Conservation (phyloP, 2,113 vertebrate species). For the Phyllopteryx taeniolatus region DNA sequence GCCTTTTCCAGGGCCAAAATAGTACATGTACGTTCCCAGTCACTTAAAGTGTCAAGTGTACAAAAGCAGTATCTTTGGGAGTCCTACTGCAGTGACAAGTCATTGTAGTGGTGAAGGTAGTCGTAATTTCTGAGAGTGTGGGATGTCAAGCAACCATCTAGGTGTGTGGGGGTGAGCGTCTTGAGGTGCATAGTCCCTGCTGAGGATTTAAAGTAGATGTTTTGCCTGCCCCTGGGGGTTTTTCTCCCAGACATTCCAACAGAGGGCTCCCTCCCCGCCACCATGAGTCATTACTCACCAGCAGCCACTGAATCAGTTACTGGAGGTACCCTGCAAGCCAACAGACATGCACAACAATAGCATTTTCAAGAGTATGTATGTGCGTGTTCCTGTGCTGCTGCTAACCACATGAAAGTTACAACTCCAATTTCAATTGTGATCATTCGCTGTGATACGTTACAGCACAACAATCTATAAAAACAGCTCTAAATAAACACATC, state of each 20-base stretch:
- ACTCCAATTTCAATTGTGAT: slow-evolving; percentile 1
- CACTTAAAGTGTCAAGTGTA: too few species aligned
- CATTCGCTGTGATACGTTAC: neutral
- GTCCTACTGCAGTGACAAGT: neutral
- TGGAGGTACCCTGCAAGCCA: slow-evolving; percentile 18
- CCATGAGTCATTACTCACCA: slow-evolving; percentile 57
- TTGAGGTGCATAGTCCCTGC: slow-evolving; percentile 30
- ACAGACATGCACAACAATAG: neutral
- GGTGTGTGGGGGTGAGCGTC: slow-evolving; percentile 18
- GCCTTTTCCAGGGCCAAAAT: neutral
- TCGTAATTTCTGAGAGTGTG: neutral
- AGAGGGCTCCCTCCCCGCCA: slow-evolving; percentile 38
- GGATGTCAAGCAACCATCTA: slow-evolving; percentile 19
- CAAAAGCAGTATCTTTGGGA: too few species aligned
- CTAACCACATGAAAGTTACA: neutral
- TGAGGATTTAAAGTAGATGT: slow-evolving; percentile 52
- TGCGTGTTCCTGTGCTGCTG: neutral
- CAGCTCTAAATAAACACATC: neutral
- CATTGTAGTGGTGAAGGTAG: neutral
- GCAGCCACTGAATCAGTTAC: slow-evolving; percentile 41
- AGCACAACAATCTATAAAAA: neutral
- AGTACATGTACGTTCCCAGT: neutral
- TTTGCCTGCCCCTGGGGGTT: slow-evolving; percentile 46
- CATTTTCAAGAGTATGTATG: neutral
- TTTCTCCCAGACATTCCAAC: slow-evolving; percentile 57